Base-by-base conservation (phyloP, 2,113 vertebrate species). In the Istiophorus platypterus region DNA sequence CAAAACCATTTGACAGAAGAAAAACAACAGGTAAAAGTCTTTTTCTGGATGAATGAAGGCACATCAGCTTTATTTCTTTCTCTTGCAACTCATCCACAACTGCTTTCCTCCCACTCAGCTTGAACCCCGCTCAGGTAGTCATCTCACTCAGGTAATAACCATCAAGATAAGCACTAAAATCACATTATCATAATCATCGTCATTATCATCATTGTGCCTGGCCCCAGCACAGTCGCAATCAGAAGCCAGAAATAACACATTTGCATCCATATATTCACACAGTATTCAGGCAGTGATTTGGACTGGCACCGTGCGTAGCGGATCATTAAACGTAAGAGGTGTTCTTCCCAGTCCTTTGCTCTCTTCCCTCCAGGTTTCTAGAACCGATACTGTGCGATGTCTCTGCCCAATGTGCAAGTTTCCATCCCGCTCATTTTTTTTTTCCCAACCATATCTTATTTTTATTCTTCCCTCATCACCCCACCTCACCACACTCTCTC, bases 101-200 rank as follows among this genome's bases (percentile, higher is more conserved):
- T 37, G 51, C 37, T 78, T 27, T 76, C 88, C 79, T 83, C 81
- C 82, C 74, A 72, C 74, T 75, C 82, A 78, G 67, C 80, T 59
- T 63, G 80, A 51, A 49, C 17, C 74, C 65, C 73, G 68, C 86
- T 86, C 88, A 87, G 84, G 71, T 89, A 71, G 61, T 74, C 82
- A 88, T 82, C 73, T 91, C 58, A 14, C 80, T 85, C 85, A 86
- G 91, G 89, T 91, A 86, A 92, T 92, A 92, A 92, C 79, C 78
- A 65, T 88, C 90, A 83, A 75, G 86, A 84, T 83, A 71, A 93
- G 90, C 80, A 86, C 82, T 91, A 88, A 92, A 92, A 93, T 92
- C 84, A 83, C 89, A 91, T 91, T 85, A 92, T 89, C 88, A 88
- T 86, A 58, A 88, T 84, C 82, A 90, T 90, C 86, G 90, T 85